Conservation (phyloP, 2,888 invertebrate genomes). For the Schrankia costaestrigalis region DNA sequence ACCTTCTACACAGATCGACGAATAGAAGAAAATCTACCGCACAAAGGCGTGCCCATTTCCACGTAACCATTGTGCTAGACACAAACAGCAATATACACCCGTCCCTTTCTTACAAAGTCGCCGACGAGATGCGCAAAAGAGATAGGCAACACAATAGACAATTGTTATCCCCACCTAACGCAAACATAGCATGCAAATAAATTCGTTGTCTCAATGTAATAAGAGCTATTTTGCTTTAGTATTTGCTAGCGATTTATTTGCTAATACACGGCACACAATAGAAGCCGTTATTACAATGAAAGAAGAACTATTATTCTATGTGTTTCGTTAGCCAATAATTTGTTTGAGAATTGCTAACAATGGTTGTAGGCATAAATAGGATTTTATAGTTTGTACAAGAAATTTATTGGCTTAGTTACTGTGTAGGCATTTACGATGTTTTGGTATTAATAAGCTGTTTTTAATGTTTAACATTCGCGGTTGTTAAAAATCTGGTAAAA, state of each 20-base stretch:
- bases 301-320: conserved; percentile 67
- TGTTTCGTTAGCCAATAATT: conserved; percentile 68
- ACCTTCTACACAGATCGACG: conserved; percentile 47
- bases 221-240: too few species aligned
- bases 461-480: conserved; percentile 22
- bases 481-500: conserved; percentile 29
- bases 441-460: conserved; percentile 31
- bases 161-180: conserved; percentile 79
- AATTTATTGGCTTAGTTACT: conserved; percentile 46
- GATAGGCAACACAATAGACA: conserved; percentile 78
- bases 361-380: conserved; percentile 57
- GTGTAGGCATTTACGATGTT: conserved; percentile 42
- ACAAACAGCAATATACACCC: conserved; percentile 37
- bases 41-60: conserved; percentile 64
- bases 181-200: too few species aligned
- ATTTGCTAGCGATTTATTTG: too few species aligned
- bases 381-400: conserved; percentile 40
- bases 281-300: conserved; percentile 39
- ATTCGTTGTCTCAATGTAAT: too few species aligned
- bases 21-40: conserved; percentile 65
- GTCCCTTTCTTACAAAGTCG: conserved; percentile 54
- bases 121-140: conserved; percentile 67
- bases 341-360: conserved; percentile 77
- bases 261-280: too few species aligned
- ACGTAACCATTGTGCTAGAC: conserved; percentile 61